A percentile compares a stretch with the other conserved stretches of the same genome.
These are phyloP conservation scores for Todiramphus saurophagus DNA, from an alignment of 2,113 vertebrate genomes.

Conservation along the genomic window DNA sequence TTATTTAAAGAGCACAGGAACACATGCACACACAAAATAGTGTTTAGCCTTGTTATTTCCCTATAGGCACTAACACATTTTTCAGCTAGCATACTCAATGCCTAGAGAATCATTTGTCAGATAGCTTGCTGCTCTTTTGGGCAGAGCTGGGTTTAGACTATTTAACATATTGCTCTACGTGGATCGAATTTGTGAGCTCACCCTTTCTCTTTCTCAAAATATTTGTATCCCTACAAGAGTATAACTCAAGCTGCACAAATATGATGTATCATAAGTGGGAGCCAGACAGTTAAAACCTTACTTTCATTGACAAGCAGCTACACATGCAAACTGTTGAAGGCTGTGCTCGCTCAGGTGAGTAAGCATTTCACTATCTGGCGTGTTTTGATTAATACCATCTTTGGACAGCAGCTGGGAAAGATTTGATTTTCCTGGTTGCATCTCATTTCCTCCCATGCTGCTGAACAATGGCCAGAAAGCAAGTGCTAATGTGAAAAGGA, in stretches of 20 bases:
- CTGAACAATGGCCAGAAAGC: background rate
- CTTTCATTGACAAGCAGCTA: background rate
- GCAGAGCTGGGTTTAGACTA: conserved; percentile 14
- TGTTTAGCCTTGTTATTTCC: conserved; percentile 41
- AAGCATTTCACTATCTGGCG: background rate
- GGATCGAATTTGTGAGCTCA: conserved; percentile 11
- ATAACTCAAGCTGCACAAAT: background rate
- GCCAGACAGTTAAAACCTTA: background rate
- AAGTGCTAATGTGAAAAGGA: background rate
- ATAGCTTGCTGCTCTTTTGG: conserved; percentile 34
- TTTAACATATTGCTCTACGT: conserved; percentile 7
- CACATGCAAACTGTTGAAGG: background rate
- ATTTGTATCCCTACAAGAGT: conserved; percentile 14
- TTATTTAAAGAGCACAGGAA: conserved; percentile 9
- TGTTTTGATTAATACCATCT: background rate
- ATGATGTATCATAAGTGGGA: background rate
- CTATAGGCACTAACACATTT: conserved; percentile 7
- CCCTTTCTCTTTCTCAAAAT: background rate
- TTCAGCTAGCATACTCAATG: conserved; percentile 17
- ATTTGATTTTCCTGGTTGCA: background rate
- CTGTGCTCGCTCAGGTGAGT: background rate
- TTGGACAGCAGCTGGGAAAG: background rate
- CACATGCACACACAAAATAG: background rate
- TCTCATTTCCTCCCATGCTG: background rate
- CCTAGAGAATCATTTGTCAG: conserved; percentile 41